phyloP scores from a whole-genome alignment of 2,113 vertebrate species.

The Chaetorhynchus papuensis region DNA sequence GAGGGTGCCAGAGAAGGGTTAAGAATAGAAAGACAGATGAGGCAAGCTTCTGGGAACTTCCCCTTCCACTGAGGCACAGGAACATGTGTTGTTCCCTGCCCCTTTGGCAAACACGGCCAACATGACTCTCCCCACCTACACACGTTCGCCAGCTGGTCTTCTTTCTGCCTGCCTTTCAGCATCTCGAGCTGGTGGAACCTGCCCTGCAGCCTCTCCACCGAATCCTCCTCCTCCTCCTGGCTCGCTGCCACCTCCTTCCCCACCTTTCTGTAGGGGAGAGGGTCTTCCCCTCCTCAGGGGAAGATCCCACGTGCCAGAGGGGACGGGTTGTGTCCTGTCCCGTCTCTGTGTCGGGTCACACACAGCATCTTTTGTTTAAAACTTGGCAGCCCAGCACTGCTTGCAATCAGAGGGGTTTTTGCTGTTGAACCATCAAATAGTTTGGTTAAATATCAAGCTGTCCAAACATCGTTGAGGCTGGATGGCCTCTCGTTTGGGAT shows the following conservation, averaged over 20 bases:
- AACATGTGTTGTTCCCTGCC: conserved; percentile 37
- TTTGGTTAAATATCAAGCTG: conserved; percentile 12
- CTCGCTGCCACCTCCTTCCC: not conserved
- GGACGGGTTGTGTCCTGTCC: not conserved
- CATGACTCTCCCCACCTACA: conserved; percentile 18
- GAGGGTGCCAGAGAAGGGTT: conserved; percentile 17
- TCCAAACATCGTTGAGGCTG: not conserved
- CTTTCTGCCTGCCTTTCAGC: not conserved
- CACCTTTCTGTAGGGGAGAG: accelerated
- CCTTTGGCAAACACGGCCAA: not conserved
- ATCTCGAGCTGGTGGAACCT: not conserved
- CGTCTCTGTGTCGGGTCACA: accelerated
- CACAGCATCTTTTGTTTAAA: not conserved
- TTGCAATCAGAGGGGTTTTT: not conserved
- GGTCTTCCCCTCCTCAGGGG: accelerated
- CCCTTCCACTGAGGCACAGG: not conserved
- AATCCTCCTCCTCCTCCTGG: not conserved
- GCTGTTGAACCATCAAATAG: conserved; percentile 1
- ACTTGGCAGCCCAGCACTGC: not conserved
- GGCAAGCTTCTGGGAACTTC: conserved; percentile 50
- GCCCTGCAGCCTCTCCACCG: not conserved
- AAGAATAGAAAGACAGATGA: conserved; percentile 44
- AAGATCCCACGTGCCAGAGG: not conserved
- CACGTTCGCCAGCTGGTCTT: not conserved
- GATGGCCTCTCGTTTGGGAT: not conserved